A percentile compares a stretch with the other conserved stretches of the same genome.
phyloP scores from a whole-genome alignment of 2,888 invertebrate species.

The Axea sp. region DNA sequence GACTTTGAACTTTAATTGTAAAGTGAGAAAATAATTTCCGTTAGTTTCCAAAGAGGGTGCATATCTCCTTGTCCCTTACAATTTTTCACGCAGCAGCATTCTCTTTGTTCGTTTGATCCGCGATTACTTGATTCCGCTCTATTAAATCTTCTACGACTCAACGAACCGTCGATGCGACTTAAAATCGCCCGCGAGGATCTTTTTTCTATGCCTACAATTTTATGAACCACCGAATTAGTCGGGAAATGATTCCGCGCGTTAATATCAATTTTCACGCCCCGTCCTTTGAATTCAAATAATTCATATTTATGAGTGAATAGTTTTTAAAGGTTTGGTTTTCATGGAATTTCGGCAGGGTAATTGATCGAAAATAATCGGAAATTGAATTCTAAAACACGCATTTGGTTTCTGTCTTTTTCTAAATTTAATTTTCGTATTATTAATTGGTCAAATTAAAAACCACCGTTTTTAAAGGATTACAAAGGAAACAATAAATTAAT shows the following conservation, averaged over 20 bases:
- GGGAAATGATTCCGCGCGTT: conserved; percentile 9
- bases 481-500: too few species aligned
- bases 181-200: conserved; percentile 9
- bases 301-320: conserved; percentile 19
- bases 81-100: conserved; percentile 22
- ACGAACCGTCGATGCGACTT: conserved; percentile 26
- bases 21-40: conserved; percentile 15
- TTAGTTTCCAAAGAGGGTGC: neutral
- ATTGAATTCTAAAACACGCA: neutral
- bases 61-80: neutral
- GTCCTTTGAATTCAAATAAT: conserved; percentile 15
- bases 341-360: conserved; percentile 1
- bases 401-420: too few species aligned
- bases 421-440: too few species aligned
- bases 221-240: conserved; percentile 17
- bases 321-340: conserved; percentile 10
- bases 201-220: conserved; percentile 34
- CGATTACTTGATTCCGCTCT: conserved; percentile 51
- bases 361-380: conserved; percentile 15
- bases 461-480: too few species aligned
- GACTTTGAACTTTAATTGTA: conserved; percentile 38
- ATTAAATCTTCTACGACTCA: conserved; percentile 40
- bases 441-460: too few species aligned
- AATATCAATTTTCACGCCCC: conserved; percentile 28
- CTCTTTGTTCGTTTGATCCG: conserved; percentile 38